phyloP scores from a whole-genome alignment of 2,113 vertebrate species.

The Hippocampus barbouri region DNA sequence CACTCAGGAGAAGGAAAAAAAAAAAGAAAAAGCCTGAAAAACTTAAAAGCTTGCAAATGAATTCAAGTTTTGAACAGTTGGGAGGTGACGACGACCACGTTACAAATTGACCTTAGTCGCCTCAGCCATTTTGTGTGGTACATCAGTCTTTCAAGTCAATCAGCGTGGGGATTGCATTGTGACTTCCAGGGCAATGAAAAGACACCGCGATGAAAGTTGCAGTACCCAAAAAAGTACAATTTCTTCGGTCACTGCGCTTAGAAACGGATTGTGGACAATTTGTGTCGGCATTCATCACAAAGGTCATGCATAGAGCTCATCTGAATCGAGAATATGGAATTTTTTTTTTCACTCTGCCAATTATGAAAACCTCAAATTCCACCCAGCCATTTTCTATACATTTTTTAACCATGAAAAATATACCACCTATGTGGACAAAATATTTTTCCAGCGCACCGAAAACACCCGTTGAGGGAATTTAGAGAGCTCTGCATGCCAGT shows the following conservation, averaged over 20 bases:
- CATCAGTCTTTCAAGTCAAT: not conserved
- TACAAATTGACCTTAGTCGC: not conserved
- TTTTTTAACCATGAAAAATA: no score
- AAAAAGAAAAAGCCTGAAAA: not conserved
- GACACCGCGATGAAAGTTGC: not conserved
- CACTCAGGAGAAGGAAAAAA: not conserved
- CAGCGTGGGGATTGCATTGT: not conserved
- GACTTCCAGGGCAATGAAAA: not conserved
- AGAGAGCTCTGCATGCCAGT: no score
- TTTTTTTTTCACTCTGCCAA: no score
- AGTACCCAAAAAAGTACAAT: not conserved
- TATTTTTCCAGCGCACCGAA: no score
- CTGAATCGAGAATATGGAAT: no score
- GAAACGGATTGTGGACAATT: not conserved
- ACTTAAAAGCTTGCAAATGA: not conserved
- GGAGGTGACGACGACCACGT: not conserved
- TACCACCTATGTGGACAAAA: no score
- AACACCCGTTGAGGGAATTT: no score
- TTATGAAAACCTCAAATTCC: no score
- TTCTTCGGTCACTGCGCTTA: not conserved
- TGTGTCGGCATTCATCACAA: not conserved
- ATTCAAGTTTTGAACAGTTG: not conserved
- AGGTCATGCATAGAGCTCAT: no score
- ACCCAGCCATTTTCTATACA: no score
- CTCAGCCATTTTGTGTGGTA: not conserved